Conservation (phyloP, 2,797 vertebrate genomes). For the Pagetopsis macropterus region DNA sequence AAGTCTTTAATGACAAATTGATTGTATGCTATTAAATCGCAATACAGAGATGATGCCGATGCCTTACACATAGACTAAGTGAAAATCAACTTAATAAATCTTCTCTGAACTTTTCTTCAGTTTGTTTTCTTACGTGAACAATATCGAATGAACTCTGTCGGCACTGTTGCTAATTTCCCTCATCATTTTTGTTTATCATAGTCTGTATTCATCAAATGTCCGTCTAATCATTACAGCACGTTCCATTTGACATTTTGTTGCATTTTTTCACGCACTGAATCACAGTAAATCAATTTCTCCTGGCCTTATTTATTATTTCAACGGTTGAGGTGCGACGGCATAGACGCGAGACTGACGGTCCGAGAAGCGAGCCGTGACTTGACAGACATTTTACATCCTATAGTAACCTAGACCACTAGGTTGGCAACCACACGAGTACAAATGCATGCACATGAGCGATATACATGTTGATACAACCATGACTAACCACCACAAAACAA, state of each 20-base stretch:
- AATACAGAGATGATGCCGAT: conserved; percentile 27
- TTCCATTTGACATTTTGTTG: conserved; percentile 13
- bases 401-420: conserved; percentile 23
- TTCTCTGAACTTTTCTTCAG: too few relatives aligned
- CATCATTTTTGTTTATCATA: conserved; percentile 23
- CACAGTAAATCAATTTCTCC: conserved; percentile 31
- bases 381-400: conserved; percentile 38
- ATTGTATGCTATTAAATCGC: conserved; percentile 52
- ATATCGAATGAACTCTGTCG: conserved; percentile 1
- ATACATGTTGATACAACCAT: conserved; percentile 36
- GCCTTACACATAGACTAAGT: neutral
- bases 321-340: conserved; percentile 35
- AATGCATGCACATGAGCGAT: conserved; percentile 17
- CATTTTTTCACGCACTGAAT: conserved; percentile 13
- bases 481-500: conserved; percentile 53
- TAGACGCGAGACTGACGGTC: conserved; percentile 29
- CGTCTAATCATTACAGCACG: conserved; percentile 23
- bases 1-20: conserved; percentile 46
- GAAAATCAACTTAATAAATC: conserved; percentile 1
- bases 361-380: conserved; percentile 32
- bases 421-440: conserved; percentile 12
- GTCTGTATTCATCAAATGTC: conserved; percentile 34
- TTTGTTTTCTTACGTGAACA: too few relatives aligned
- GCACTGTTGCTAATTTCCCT: conserved; percentile 3
- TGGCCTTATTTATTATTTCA: conserved; percentile 32